Evolutionary conservation across 37 sponge, comb jelly and placozoan species (phyloP), one percentile per base, ranked within the genome.

Genomic region (Aphrocallistes beatrix): DNA sequence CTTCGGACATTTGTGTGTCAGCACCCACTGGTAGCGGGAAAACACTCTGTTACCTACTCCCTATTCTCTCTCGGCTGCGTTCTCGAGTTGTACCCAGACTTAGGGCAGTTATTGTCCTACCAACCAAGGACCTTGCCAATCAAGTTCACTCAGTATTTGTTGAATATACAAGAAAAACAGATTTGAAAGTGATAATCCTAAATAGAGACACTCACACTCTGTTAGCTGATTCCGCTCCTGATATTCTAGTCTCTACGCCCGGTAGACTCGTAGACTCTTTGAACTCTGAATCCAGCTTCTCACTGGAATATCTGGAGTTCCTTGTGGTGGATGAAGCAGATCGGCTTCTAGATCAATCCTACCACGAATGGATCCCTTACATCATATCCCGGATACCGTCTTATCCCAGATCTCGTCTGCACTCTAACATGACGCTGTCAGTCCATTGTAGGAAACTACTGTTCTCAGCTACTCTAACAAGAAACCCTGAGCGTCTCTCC

Each of bases 1-100:
- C 96, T 0, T 47, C 37, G 34, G 97, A 96, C 51, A 32, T 96
- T 34, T 91, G 91, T 50, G 95, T 96, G 17, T 92, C 91, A 82
- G 93, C 97, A 1, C 97, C 97, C 6, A 96, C 97, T 13, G 97
- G 97, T 23, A 94, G 97, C 88, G 97, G 97, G 3, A 96, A 96
- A 84, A 96, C 97, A 0, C 88, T 96, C 21, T 88, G 88, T 47
- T 96, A 96, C 86, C 95, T 92, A 21, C 51, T 96, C 0, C 97
- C 97, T 32, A 89, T 96, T 0, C 81, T 91, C 0, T 37, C 88
- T 38, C 90, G 87, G 23, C 88, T 91, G n/a, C 36, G 86, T 75
- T 45, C 48, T 45, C 38, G 85, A 37, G 86, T 86, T 0, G 82
- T 83, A 0, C 84, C 28, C 45, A 85, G 87, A 82, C 39, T 93